Conservation (phyloP, 2,113 vertebrate genomes). For the Nothoprocta perdicaria region DNA sequence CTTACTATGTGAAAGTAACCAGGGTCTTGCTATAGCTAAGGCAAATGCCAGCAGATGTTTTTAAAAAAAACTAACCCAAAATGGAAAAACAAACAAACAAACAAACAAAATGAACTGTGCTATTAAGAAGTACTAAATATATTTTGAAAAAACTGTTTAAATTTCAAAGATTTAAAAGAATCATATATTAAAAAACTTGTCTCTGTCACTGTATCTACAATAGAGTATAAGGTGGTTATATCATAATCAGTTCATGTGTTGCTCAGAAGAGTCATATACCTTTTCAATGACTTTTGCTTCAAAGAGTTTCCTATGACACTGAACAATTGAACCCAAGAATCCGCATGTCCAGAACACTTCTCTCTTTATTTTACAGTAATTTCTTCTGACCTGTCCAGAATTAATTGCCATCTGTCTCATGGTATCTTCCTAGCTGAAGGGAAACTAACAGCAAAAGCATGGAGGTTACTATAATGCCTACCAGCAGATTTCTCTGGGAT, state of each 20-base stretch:
- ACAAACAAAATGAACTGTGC: no score
- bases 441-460: conserved; percentile 6
- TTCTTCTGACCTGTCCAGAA: conserved; percentile 54
- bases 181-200: not conserved
- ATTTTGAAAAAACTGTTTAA: not conserved
- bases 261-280: not conserved
- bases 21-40: not conserved
- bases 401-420: conserved; percentile 65
- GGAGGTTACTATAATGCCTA: conserved; percentile 11
- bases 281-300: not conserved
- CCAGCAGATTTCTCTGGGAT: conserved; percentile 21
- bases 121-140: not conserved
- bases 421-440: conserved; percentile 26
- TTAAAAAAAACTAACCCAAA: not conserved
- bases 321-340: not conserved
- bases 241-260: not conserved
- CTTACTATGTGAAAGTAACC: conserved; percentile 10
- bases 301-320: not conserved
- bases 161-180: not conserved
- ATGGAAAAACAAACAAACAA: not conserved
- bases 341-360: not conserved
- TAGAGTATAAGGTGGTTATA: not conserved
- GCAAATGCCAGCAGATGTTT: not conserved
- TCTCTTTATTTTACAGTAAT: conserved; percentile 35
- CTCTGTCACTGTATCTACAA: not conserved